These are phyloP conservation scores for Tuta absoluta DNA, from an alignment of 2,888 invertebrate genomes.

Conservation along the genomic window DNA sequence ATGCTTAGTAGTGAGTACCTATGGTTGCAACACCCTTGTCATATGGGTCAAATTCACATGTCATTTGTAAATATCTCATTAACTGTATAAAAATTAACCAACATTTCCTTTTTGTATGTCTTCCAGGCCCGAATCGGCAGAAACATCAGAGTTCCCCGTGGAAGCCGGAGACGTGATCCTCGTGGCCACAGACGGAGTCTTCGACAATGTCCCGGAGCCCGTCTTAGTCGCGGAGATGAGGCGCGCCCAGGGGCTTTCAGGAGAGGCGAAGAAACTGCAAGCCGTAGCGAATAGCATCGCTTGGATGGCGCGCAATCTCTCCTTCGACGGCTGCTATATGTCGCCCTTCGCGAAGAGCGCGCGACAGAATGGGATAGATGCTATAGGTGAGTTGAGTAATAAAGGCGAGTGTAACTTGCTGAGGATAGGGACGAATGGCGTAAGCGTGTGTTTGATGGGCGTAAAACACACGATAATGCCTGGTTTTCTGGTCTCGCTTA, in stretches of 20 bases:
- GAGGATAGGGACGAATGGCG: no score
- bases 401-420: no score
- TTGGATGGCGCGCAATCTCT: conserved; percentile 95
- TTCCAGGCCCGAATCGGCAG: conserved; percentile 94
- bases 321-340: conserved; percentile 96
- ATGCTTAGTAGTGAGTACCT: no score
- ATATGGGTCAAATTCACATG: neutral
- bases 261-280: conserved; percentile 89
- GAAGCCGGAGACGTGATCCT: conserved; percentile 97
- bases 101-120: conserved; percentile 20
- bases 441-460: no score
- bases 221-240: conserved; percentile 92
- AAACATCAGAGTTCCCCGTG: conserved; percentile 92
- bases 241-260: conserved; percentile 74
- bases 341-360: conserved; percentile 98
- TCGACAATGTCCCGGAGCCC: conserved; percentile 97
- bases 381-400: conserved; percentile 84
- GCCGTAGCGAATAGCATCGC: conserved; percentile 97
- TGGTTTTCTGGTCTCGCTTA: no score
- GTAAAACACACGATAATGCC: no score
- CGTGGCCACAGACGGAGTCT: conserved; percentile 98
- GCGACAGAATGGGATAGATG: conserved; percentile 94
- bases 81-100: neutral
- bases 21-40: no score
- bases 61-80: neutral